Conservation (phyloP, 1,140 invertebrate genomes). For the Gryon sp. region DNA sequence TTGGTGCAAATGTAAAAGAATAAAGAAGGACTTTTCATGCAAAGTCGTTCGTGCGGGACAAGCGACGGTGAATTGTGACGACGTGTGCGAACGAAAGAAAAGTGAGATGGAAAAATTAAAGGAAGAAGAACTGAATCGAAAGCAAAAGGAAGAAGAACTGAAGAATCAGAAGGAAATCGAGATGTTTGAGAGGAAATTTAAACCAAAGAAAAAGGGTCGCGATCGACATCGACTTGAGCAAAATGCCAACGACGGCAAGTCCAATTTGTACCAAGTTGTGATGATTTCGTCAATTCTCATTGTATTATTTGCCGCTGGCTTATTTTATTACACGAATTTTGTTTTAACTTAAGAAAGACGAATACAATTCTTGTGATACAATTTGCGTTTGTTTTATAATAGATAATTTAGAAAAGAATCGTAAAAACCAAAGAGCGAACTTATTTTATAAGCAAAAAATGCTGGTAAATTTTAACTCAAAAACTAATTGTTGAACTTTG, state of each 20-base stretch:
- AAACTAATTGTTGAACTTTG: no score
- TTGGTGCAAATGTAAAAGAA: constrained; percentile 87
- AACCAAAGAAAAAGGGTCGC: constrained; percentile 79
- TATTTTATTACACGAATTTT: constrained; percentile 17
- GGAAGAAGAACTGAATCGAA: constrained; percentile 80
- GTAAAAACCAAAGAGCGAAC: no score
- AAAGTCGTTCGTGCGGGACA: constrained; percentile 80
- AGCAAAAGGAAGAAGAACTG: constrained; percentile 82
- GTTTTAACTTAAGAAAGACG: not conserved
- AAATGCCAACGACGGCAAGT: not conserved
- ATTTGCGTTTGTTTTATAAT: no score
- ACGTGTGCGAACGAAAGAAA: constrained; percentile 81
- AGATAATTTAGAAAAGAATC: no score
- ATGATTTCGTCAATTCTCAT: not conserved
- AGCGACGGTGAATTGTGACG: constrained; percentile 82
- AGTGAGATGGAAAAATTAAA: constrained; percentile 78
- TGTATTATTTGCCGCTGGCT: not conserved
- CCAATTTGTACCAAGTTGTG: not conserved
- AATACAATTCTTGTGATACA: no score
- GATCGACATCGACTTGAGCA: constrained; percentile 28
- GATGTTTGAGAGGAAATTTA: constrained; percentile 86
- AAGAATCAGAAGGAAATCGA: constrained; percentile 85
- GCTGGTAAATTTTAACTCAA: no score
- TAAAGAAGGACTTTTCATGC: constrained; percentile 89
- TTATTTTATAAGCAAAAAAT: no score